phyloP scores from a whole-genome alignment of 2,113 vertebrate species.

The Phrynocephalus versicolor region DNA sequence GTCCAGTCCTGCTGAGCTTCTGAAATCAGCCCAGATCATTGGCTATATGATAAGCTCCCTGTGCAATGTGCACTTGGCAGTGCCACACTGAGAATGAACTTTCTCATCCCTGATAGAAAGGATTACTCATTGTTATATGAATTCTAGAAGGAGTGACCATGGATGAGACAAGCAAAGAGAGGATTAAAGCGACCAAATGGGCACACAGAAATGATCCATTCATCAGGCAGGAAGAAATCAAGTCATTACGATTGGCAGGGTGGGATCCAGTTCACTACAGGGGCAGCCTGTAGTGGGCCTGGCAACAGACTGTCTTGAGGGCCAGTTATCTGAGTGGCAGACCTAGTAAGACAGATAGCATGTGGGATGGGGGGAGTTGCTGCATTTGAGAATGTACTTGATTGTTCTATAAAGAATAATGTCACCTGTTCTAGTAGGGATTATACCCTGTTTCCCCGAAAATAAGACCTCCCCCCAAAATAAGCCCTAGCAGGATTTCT shows the following conservation, averaged over 20 bases:
- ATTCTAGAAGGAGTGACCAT: not conserved
- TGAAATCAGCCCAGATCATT: too few relatives aligned
- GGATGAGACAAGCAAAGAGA: not conserved
- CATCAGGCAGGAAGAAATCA: not conserved
- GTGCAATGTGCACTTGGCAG: not conserved
- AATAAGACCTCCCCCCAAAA: too few relatives aligned
- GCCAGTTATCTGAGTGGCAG: not conserved
- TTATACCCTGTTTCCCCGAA: too few relatives aligned
- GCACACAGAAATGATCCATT: not conserved
- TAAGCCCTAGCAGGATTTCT: too few relatives aligned
- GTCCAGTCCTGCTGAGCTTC: too few relatives aligned
- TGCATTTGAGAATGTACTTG: not conserved
- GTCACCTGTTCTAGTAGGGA: too few relatives aligned
- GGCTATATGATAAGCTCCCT: too few relatives aligned
- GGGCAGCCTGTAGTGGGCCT: too few relatives aligned
- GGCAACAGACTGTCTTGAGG: too few relatives aligned
- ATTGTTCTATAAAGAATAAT: too few relatives aligned
- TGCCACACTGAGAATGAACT: too few relatives aligned
- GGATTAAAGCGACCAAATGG: not conserved
- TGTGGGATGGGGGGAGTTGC: not conserved
- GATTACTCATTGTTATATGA: not conserved
- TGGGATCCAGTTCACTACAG: not conserved
- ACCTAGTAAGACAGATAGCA: not conserved
- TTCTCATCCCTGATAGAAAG: not conserved
- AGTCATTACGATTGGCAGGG: not conserved